A percentile compares a stretch with the other conserved stretches of the same genome.
Evolutionary conservation across 1,140 invertebrate species (phyloP).

Genomic region (Octopus sinensis): DNA sequence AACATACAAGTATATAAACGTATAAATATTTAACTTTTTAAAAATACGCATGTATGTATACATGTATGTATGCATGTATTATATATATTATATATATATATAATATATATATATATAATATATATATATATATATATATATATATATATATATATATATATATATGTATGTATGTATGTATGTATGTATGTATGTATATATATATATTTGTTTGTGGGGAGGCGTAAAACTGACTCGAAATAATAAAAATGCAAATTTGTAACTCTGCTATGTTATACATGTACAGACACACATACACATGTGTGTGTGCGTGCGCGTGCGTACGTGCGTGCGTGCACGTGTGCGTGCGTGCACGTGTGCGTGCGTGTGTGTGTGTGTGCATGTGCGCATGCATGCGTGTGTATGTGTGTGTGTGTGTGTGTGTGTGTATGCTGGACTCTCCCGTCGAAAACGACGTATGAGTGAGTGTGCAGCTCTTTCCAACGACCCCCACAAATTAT

Average conservation of each 20-base stretch:
- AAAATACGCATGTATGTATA: no score
- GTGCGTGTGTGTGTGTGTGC: background rate
- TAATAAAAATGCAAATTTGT: background rate
- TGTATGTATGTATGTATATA: background rate
- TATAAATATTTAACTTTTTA: no score
- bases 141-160: conserved; percentile 5
- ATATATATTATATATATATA: no score
- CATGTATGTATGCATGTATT: no score
- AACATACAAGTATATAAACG: no score
- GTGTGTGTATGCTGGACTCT: background rate
- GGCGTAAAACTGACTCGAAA: background rate
- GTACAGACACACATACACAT: background rate
- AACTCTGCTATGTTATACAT: background rate
- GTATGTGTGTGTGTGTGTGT: background rate
- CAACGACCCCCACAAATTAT: no score
- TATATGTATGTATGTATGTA: background rate
- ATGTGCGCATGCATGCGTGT: background rate
- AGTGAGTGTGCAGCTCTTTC: no score
- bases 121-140: no score
- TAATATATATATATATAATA: no score
- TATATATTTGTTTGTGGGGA: background rate
- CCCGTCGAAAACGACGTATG: no score
- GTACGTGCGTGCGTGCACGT: background rate
- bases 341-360: background rate
- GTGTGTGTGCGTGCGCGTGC: background rate